phyloP scores from a whole-genome alignment of 2,888 invertebrate species.

The Synergus japonicus region DNA sequence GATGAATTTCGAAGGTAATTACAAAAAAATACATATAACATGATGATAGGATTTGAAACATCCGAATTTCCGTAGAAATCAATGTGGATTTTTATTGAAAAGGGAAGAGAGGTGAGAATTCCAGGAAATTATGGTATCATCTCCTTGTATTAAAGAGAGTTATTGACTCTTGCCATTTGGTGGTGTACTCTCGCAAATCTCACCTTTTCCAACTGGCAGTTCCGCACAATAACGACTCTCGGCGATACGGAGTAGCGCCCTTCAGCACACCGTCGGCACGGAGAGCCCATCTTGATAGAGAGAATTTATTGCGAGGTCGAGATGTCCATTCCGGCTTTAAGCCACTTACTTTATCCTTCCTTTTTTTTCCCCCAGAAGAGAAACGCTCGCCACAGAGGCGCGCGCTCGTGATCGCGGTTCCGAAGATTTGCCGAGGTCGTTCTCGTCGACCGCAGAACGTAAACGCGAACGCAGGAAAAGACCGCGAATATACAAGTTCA shows the following conservation, averaged over 20 bases:
- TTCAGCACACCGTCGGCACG: constrained; percentile 20
- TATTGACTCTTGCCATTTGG: constrained; percentile 6
- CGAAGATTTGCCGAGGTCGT: constrained; percentile 54
- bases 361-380: constrained; percentile 50
- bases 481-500: constrained; percentile 31
- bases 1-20: no score
- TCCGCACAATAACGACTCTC: constrained; percentile 22
- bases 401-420: constrained; percentile 52
- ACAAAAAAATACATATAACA: no score
- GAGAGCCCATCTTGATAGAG: constrained; percentile 49
- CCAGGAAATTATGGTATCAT: background rate
- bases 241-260: constrained; percentile 26
- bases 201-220: constrained; percentile 33
- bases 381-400: constrained; percentile 55
- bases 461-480: constrained; percentile 36
- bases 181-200: constrained; percentile 12
- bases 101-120: background rate
- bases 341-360: constrained; percentile 45
- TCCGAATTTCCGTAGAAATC: no score
- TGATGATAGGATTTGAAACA: no score
- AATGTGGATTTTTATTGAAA: background rate
- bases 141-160: background rate
- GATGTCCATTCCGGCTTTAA: constrained; percentile 33
- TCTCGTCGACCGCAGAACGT: constrained; percentile 50
- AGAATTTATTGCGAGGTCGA: constrained; percentile 50